Percentiles rank a stretch among this genome's conserved stretches.
Conservation (phyloP, 2,888 invertebrate species). For the Pardosa pseudoannulata region DNA sequence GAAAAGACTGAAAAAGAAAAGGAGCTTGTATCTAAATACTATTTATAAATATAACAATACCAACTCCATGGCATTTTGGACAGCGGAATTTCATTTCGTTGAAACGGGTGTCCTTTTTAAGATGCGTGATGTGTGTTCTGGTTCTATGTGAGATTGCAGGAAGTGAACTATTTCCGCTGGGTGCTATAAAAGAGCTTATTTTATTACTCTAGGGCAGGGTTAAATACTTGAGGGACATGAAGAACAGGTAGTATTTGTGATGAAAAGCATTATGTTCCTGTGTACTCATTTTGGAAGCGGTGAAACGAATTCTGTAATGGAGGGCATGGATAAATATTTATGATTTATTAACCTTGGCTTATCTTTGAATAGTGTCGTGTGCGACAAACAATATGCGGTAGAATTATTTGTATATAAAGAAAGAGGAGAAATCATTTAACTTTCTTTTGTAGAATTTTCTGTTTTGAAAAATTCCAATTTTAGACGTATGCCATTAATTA, state of each 20-base stretch:
- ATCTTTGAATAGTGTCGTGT: too few relatives aligned
- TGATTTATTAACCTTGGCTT: too few relatives aligned
- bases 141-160: constrained; percentile 9
- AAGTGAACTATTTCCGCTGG: constrained; percentile 1
- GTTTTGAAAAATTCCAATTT: too few relatives aligned
- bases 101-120: constrained; percentile 7
- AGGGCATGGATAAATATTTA: too few relatives aligned
- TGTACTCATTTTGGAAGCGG: too few relatives aligned
- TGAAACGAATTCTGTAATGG: too few relatives aligned
- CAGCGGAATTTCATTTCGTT: constrained; percentile 12
- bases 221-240: constrained; percentile 4
- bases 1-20: not conserved
- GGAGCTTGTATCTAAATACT: not conserved
- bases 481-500: too few relatives aligned
- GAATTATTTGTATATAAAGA: too few relatives aligned
- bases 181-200: not conserved
- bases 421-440: too few relatives aligned
- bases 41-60: not conserved
- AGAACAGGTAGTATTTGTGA: not conserved
- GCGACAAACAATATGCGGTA: too few relatives aligned
- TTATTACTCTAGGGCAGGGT: constrained; percentile 13
- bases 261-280: not conserved
- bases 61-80: not conserved
- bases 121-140: not conserved
- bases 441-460: too few relatives aligned